Conservation (phyloP, 92 coral and sea anemone genomes). For the Montipora capitata region DNA sequence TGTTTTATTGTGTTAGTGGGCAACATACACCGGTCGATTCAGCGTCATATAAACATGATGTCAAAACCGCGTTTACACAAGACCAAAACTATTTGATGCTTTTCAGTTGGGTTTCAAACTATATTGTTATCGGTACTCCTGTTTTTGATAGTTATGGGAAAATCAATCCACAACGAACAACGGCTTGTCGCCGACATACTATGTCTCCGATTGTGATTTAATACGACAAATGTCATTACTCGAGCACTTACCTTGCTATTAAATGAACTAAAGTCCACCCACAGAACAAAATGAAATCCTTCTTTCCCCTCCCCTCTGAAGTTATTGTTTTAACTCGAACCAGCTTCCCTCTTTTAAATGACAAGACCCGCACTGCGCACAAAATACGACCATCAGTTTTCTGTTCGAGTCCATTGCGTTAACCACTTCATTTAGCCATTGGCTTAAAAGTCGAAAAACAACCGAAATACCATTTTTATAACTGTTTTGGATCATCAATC, state of each 20-base stretch:
- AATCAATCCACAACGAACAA: background rate
- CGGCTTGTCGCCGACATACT: too few species aligned
- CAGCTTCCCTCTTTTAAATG: background rate
- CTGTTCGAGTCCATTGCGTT: too few species aligned
- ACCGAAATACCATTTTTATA: too few species aligned
- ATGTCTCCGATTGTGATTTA: background rate
- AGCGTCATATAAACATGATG: slow-evolving; percentile 6
- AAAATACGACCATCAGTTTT: too few species aligned
- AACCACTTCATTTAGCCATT: background rate
- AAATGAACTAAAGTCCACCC: too few species aligned
- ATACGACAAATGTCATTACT: too few species aligned
- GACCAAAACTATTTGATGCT: background rate
- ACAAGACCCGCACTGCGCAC: background rate
- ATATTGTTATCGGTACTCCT: too few species aligned
- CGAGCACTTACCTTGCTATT: too few species aligned
- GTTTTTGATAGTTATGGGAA: too few species aligned
- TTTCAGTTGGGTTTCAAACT: background rate
- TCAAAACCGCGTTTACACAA: background rate
- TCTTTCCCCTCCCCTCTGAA: background rate
- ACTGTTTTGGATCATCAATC: too few species aligned
- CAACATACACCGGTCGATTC: slow-evolving; percentile 20
- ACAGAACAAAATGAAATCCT: background rate
- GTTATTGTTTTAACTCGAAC: background rate
- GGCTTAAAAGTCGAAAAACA: too few species aligned
- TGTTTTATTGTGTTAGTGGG: slow-evolving; percentile 26